phyloP scores from a whole-genome alignment of 2,113 vertebrate genomes.

The Lutjanus erythropterus region DNA sequence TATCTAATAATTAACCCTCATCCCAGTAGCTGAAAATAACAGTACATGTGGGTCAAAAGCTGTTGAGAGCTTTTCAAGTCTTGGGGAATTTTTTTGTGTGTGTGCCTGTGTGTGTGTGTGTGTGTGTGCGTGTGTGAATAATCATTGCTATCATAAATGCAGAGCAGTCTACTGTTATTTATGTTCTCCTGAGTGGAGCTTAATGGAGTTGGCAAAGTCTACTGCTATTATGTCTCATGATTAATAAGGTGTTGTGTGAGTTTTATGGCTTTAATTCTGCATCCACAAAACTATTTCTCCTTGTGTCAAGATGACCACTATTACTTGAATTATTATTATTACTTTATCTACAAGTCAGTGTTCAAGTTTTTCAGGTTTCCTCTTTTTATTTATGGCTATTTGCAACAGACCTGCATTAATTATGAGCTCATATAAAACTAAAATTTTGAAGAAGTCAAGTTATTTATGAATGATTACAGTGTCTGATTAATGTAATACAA shows the following conservation, averaged over 20 bases:
- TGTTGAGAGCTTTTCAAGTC: slow-evolving; percentile 19
- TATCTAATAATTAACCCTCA: slow-evolving; percentile 25
- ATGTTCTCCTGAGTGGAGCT: slow-evolving; percentile 20
- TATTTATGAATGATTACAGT: background rate
- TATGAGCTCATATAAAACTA: background rate
- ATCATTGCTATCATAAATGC: slow-evolving; percentile 26
- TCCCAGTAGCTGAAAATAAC: background rate
- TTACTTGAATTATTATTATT: background rate
- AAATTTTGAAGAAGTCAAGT: background rate
- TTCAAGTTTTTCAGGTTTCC: background rate
- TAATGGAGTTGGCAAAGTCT: slow-evolving; percentile 51
- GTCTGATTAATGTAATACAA: background rate
- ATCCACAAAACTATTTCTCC: background rate
- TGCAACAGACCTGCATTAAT: background rate
- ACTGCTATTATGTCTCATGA: slow-evolving; percentile 12
- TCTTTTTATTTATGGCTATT: no score
- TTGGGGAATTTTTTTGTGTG: background rate
- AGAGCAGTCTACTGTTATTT: slow-evolving; percentile 1
- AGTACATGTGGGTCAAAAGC: slow-evolving; percentile 17
- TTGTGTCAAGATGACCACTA: background rate
- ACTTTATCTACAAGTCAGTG: background rate
- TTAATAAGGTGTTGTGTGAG: slow-evolving; percentile 6
- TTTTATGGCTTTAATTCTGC: slow-evolving; percentile 17
- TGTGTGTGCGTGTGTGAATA: no score
- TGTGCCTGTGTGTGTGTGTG: no score